Evolutionary conservation across 1,140 invertebrate species (phyloP).

Genomic region (Aradophagus sp.): DNA sequence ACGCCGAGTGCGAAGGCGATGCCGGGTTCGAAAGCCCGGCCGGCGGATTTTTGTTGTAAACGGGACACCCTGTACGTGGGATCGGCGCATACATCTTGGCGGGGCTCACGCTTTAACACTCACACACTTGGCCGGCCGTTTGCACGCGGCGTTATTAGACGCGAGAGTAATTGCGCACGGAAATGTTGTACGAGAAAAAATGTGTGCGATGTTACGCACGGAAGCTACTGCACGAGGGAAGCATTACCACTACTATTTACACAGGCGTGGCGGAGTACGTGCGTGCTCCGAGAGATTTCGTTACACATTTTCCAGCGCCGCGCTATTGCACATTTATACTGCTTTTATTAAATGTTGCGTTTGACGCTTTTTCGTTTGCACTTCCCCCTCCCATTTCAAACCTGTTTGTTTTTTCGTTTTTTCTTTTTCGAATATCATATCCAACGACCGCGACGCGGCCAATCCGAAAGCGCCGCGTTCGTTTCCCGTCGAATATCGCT

Average conservation of each 20-base stretch:
- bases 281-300: slow-evolving; percentile 41
- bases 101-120: slow-evolving; percentile 29
- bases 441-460: too few relatives aligned
- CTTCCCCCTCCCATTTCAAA: background rate
- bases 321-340: slow-evolving; percentile 35
- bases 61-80: slow-evolving; percentile 27
- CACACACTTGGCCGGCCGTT: slow-evolving; percentile 15
- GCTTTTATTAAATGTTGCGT: slow-evolving; percentile 50
- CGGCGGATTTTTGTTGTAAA: background rate
- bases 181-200: slow-evolving; percentile 58
- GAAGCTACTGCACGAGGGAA: slow-evolving; percentile 54
- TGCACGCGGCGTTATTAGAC: slow-evolving; percentile 55
- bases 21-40: too few relatives aligned
- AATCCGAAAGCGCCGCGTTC: too few relatives aligned
- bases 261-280: slow-evolving; percentile 44
- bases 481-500: too few relatives aligned
- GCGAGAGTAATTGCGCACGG: slow-evolving; percentile 57
- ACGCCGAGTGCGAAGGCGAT: too few relatives aligned
- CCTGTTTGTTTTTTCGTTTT: background rate
- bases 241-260: slow-evolving; percentile 56
- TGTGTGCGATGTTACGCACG: slow-evolving; percentile 57
- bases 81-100: slow-evolving; percentile 5
- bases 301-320: slow-evolving; percentile 42
- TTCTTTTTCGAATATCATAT: slow-evolving; percentile 14
- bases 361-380: slow-evolving; percentile 32